phyloP scores from a whole-genome alignment of 2,113 vertebrate species.

The Nyctibius bracteatus region DNA sequence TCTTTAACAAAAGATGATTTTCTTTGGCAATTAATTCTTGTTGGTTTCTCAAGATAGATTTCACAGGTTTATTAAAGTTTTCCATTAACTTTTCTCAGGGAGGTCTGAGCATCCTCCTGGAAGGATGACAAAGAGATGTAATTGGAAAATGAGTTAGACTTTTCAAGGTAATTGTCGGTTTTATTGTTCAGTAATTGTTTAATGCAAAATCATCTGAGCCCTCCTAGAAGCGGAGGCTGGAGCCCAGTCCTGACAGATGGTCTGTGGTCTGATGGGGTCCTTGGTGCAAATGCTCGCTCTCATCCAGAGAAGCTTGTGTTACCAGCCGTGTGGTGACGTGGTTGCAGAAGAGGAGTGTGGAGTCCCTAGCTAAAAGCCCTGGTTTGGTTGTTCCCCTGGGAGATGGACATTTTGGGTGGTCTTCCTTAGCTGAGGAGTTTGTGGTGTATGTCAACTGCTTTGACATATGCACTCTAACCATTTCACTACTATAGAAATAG shows the following conservation, averaged over 20 bases:
- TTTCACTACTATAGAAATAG: rapidly evolving
- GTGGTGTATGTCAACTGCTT: rapidly evolving
- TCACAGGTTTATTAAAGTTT: background rate
- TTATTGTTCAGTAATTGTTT: background rate
- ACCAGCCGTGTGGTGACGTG: rapidly evolving
- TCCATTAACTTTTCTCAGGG: background rate
- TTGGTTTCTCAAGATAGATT: background rate
- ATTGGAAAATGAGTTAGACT: background rate
- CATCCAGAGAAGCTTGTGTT: background rate
- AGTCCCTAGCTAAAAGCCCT: background rate
- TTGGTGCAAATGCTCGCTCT: background rate
- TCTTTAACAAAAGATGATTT: background rate
- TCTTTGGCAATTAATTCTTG: background rate
- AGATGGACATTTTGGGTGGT: background rate
- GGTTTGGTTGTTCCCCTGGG: background rate
- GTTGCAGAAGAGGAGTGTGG: background rate
- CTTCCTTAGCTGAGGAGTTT: background rate
- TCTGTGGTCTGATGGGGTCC: background rate
- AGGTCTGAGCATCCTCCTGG: background rate
- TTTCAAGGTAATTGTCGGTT: background rate
- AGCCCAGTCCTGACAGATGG: background rate
- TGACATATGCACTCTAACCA: rapidly evolving
- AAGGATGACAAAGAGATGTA: background rate
- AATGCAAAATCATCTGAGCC: background rate
- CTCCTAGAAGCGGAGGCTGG: rapidly evolving